Evolutionary conservation across 2,797 vertebrate genomes (phyloP).

Genomic region (Sphaeramia orbicularis): DNA sequence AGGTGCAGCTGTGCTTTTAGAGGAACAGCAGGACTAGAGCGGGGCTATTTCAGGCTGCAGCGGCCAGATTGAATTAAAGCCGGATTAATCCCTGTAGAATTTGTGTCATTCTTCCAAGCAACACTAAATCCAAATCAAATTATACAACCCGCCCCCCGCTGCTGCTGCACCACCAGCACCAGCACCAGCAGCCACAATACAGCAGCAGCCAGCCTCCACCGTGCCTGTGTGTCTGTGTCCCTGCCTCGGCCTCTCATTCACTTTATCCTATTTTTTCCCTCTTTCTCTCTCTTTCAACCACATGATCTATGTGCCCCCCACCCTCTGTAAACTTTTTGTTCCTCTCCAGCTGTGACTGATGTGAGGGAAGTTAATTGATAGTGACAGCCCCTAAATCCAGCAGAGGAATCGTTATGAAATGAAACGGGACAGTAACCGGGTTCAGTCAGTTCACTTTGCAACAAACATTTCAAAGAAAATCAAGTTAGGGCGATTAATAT

Average conservation of each 20-base stretch:
- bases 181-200: not conserved
- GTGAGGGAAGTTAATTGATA: slow-evolving; percentile 54
- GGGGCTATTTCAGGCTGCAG: slow-evolving; percentile 74
- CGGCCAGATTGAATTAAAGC: slow-evolving; percentile 84
- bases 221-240: not conserved
- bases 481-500: not conserved
- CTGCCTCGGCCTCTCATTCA: not conserved
- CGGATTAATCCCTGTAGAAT: slow-evolving; percentile 84
- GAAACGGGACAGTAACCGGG: slow-evolving; percentile 38
- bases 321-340: slow-evolving; percentile 46
- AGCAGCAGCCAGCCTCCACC: slow-evolving; percentile 23
- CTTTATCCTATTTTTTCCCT: slow-evolving; percentile 2
- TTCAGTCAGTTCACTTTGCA: slow-evolving; percentile 20
- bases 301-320: slow-evolving; percentile 18
- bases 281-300: not conserved
- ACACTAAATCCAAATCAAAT: slow-evolving; percentile 84
- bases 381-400: slow-evolving; percentile 58
- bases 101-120: slow-evolving; percentile 81
- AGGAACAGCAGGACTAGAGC: slow-evolving; percentile 61
- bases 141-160: slow-evolving; percentile 55
- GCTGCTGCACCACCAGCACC: slow-evolving; percentile 8
- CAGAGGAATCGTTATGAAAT: slow-evolving; percentile 44
- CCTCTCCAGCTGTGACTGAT: slow-evolving; percentile 72
- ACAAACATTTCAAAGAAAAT: slow-evolving; percentile 1
- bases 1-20: slow-evolving; percentile 67